phyloP scores from a whole-genome alignment of 2,888 invertebrate species.

The Argyresthia albistria region DNA sequence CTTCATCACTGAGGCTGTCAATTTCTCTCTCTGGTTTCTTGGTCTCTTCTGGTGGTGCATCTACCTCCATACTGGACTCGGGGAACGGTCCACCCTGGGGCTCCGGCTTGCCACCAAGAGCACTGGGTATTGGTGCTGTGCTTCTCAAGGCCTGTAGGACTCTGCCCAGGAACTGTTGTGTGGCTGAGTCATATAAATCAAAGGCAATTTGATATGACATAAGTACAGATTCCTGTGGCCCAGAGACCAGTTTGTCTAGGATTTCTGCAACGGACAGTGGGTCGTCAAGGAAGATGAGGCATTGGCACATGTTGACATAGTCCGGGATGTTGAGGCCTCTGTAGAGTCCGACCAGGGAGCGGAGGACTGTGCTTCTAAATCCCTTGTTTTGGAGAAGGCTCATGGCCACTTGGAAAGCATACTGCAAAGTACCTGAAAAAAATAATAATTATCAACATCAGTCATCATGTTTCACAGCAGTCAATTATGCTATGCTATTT shows the following conservation, averaged over 20 bases:
- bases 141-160: constrained; percentile 87
- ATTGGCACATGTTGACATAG: constrained; percentile 98
- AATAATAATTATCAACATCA: constrained; percentile 9
- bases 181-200: constrained; percentile 98
- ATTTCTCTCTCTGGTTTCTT: constrained; percentile 61
- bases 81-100: constrained; percentile 75
- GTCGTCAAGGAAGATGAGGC: constrained; percentile 96
- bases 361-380: constrained; percentile 92
- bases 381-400: constrained; percentile 94
- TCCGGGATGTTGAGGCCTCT: constrained; percentile 92
- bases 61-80: constrained; percentile 58
- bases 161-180: constrained; percentile 94
- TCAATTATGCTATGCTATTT: too few species aligned
- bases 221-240: constrained; percentile 82
- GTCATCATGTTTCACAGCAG: too few species aligned
- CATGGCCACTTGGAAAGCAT: constrained; percentile 97
- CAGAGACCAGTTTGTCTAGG: constrained; percentile 89
- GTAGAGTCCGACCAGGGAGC: constrained; percentile 91
- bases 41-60: constrained; percentile 49
- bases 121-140: constrained; percentile 86
- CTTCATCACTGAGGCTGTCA: constrained; percentile 78
- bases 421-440: constrained; percentile 84
- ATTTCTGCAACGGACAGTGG: constrained; percentile 94
- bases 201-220: constrained; percentile 99
- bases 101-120: constrained; percentile 82